phyloP scores from a whole-genome alignment of 2,113 vertebrate species.

The Ammodytes marinus region DNA sequence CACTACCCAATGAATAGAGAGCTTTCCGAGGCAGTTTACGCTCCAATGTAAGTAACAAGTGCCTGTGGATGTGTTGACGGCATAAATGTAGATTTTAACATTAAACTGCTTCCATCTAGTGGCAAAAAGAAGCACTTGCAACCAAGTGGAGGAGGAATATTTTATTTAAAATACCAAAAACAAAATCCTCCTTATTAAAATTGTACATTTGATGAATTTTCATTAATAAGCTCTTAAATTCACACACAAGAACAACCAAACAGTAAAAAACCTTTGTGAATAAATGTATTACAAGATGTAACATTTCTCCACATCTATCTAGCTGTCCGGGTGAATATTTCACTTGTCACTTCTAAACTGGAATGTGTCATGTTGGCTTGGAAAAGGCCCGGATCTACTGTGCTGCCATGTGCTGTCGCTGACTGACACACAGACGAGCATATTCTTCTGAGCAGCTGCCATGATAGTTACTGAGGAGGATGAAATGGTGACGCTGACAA shows the following conservation, averaged over 20 bases:
- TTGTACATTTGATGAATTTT: not conserved
- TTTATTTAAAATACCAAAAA: slow-evolving; percentile 9
- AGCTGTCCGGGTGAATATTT: not conserved
- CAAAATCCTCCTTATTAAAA: not conserved
- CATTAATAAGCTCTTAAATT: not conserved
- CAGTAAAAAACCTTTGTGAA: not conserved
- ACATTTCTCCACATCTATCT: not conserved
- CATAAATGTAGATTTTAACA: not conserved
- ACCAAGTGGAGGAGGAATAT: not conserved
- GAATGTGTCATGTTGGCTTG: slow-evolving; percentile 15
- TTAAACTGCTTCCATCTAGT: slow-evolving; percentile 68
- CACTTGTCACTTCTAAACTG: not conserved
- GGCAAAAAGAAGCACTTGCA: slow-evolving; percentile 33
- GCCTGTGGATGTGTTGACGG: not conserved
- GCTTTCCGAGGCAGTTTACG: not conserved
- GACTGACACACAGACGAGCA: slow-evolving; percentile 35
- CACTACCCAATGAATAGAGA: not conserved
- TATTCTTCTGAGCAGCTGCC: slow-evolving; percentile 39
- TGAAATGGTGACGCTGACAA: not conserved
- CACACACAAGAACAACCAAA: not conserved
- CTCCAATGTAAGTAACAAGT: not conserved
- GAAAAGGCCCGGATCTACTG: slow-evolving; percentile 13
- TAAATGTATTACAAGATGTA: not conserved
- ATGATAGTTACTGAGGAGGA: slow-evolving; percentile 16
- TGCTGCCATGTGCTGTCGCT: not conserved